Evolutionary conservation across 92 coral and sea anemone species (phyloP).

Genomic region (Hydrozoanthus gracilis): DNA sequence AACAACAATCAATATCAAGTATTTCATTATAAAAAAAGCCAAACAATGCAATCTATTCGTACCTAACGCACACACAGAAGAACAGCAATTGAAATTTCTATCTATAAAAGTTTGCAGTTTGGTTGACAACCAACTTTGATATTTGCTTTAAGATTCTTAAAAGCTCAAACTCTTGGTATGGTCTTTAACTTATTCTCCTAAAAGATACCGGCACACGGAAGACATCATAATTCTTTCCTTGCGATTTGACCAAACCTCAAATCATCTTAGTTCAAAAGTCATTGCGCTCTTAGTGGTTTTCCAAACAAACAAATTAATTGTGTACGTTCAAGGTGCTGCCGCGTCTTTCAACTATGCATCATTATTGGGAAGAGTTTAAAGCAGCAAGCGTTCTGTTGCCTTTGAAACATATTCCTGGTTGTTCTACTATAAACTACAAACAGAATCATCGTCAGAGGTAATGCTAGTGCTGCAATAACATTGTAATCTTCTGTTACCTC

Average conservation of each 20-base stretch:
- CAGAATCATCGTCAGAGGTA: not conserved
- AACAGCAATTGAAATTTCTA: too few species aligned
- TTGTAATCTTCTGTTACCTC: not conserved
- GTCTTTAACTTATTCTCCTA: not conserved
- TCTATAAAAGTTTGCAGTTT: too few species aligned
- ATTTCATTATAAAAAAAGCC: not conserved
- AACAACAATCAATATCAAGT: not conserved
- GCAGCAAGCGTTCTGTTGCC: not conserved
- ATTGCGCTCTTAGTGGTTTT: conserved; percentile 42
- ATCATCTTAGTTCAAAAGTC: conserved; percentile 5
- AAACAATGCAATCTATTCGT: not conserved
- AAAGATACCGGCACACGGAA: conserved; percentile 18
- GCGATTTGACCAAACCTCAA: not conserved
- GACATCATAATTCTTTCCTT: not conserved
- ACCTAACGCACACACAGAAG: not conserved
- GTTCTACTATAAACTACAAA: not conserved
- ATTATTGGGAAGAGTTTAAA: not conserved
- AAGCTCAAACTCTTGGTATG: not conserved
- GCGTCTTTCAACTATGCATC: not conserved
- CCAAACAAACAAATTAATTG: conserved; percentile 40
- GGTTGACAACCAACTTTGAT: not conserved
- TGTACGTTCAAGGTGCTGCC: not conserved
- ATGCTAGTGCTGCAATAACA: not conserved
- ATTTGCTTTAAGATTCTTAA: not conserved
- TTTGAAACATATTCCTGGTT: not conserved